Base-by-base conservation (phyloP, 2,888 invertebrate genomes). In the Hemaris fuciformis region DNA sequence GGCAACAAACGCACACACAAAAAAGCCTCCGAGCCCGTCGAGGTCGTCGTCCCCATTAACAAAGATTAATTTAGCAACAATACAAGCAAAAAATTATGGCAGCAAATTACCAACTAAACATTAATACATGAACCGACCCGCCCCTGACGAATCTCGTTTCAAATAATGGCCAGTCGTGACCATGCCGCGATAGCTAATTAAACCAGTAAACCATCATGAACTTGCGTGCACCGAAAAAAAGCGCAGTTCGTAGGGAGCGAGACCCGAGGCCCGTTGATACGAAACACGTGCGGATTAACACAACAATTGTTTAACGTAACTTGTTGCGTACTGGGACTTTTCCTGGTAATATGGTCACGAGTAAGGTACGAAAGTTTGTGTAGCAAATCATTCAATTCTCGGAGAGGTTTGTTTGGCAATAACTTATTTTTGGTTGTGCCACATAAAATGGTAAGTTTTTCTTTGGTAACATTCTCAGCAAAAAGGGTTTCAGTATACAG, bases 61-160 rank as follows among this genome's bases (percentile, higher is more conserved):
- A 25, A 58, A 62, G 76, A 77, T 77, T 79, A 75, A 75, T 78
- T 79, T 67, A 67, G 63, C 72, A 77, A 75, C 73, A 77, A 76
- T 75, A 63, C 66, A 70, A 69, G 76, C 76, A 82, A 83, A 86
- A 87, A 83, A 45, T 34, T 31, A 56, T 68, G 61, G 70, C 74
- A 77, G 79, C 83, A 83, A 85, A 87, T 87, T 85, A 81, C 84
- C 68, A 76, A 76, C 80, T 85, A 81, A 86, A 77, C 78, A 80
- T 81, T 80, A 85, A 87, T 85, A 81, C 78, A 85, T 79, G 82
- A 65, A 64, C 67, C 65, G 73, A 83, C 68, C 80, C 87, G 87
- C 89, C 88, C 74, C 75, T 72, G 70, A 76, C 57, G 46, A 61
- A 57, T 56, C 56, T 62, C 45, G 62, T 56, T 45, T 62, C 59